phyloP scores from a whole-genome alignment of 2,888 invertebrate genomes.

The Ypsolopha scabrella region DNA sequence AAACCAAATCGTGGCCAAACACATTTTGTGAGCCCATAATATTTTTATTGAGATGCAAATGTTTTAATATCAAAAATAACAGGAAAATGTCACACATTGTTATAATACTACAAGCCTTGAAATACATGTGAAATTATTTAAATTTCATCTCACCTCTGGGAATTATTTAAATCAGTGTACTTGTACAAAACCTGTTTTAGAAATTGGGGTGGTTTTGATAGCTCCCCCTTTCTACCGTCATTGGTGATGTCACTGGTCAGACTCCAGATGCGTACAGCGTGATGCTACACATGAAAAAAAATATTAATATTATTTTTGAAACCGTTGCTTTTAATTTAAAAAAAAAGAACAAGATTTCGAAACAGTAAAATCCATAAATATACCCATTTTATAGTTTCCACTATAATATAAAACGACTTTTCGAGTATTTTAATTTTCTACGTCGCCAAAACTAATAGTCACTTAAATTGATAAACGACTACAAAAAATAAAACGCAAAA shows the following conservation, averaged over 20 bases:
- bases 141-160: constrained; percentile 17
- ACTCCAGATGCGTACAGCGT: background rate
- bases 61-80: too few relatives aligned
- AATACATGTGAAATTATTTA: constrained; percentile 1
- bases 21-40: too few relatives aligned
- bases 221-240: constrained; percentile 15
- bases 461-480: background rate
- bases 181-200: constrained; percentile 44
- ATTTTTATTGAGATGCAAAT: too few relatives aligned
- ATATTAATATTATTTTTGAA: background rate
- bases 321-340: background rate
- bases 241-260: background rate
- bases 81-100: too few relatives aligned
- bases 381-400: background rate
- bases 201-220: constrained; percentile 21
- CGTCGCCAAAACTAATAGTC: constrained; percentile 2
- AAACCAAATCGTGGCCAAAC: too few relatives aligned
- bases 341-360: background rate
- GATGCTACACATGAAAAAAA: background rate
- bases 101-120: too few relatives aligned
- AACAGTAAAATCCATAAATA: background rate
- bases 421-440: background rate
- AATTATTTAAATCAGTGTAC: constrained; percentile 59
- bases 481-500: constrained; percentile 5
- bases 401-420: constrained; percentile 1